Evolutionary conservation across 2,113 vertebrate genomes (phyloP).

Genomic region (Festucalex cinctus): DNA sequence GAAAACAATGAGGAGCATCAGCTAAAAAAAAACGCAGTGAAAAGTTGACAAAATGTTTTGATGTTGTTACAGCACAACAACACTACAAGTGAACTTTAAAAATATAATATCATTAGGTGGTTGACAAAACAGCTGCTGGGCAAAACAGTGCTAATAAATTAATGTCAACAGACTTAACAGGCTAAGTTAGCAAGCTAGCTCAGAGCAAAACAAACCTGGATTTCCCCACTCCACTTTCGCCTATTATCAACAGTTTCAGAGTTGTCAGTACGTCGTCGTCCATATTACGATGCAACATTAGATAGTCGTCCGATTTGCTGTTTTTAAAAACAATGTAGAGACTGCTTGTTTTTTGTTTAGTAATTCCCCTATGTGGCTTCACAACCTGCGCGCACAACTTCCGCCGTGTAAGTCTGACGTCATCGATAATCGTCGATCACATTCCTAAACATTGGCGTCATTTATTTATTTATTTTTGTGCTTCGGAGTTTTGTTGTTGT

Average conservation of each 20-base stretch:
- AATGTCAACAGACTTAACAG: conserved; percentile 40
- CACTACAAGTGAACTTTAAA: not conserved
- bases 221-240: conserved; percentile 95
- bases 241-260: conserved; percentile 92
- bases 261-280: conserved; percentile 96
- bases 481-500: too few species aligned
- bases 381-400: conserved; percentile 37
- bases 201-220: conserved; percentile 79
- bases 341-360: conserved; percentile 30
- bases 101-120: not conserved
- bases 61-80: not conserved
- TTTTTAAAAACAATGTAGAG: not conserved
- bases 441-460: too few species aligned
- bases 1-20: not conserved
- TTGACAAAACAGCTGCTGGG: conserved; percentile 6
- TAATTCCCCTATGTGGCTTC: not conserved
- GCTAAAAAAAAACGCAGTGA: not conserved
- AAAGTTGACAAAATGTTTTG: not conserved
- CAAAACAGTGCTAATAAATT: conserved; percentile 10
- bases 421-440: conserved; percentile 1
- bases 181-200: conserved; percentile 35
- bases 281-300: conserved; percentile 64
- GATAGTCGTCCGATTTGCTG: not conserved
- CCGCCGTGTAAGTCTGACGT: conserved; percentile 40
- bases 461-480: too few species aligned